Evolutionary conservation across 2,113 vertebrate species (phyloP), one percentile per base, ranked within the genome.

Genomic region (Tretioscincus oriximinensis): DNA sequence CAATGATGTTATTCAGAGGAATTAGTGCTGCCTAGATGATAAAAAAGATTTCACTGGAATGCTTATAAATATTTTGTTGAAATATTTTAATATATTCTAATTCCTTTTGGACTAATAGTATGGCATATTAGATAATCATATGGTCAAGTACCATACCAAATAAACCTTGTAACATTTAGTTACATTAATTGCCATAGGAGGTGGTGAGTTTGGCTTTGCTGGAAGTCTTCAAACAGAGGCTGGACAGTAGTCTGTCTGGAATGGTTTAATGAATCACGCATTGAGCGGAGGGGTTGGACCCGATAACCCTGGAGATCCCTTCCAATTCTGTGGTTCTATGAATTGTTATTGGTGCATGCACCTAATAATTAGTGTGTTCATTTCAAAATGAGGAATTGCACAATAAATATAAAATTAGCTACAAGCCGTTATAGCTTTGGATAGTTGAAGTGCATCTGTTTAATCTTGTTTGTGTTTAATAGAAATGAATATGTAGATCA

Each of bases 391-490:
- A 4, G 1, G n/a, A 82, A 83, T 80, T 83, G 69, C 64, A 73
- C 76, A 79, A 2, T 26, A 69, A 69, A 78, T 84, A 75, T 71
- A 85, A 78, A 31, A 76, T 88, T 88, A 69, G 14, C 88, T 68
- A 58, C 0, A 68, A 70, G 63, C 35, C 69, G 65, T 88, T 84
- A 73, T 63, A 69, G 24, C 76, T 79, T 84, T 67, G 35, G 82
- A 77, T 66, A 76, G 66, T 31, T 22, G 72, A 79, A 1, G 75
- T 18, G 74, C 41, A 1, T 3, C 5, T 68, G 29, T 49, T 21
- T 77, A 71, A 73, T 81, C 75, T 20, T 7, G 45, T 58, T 7
- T 41, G 35, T 5, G 35, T 4, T 41, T 41, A 41, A 21, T 86
- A 21, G 85, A 67, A 80, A 74, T 88, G 76, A 81, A 45, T 49